Evolutionary conservation across 2,113 vertebrate species (phyloP).

Genomic region (Brevimyrus niger): DNA sequence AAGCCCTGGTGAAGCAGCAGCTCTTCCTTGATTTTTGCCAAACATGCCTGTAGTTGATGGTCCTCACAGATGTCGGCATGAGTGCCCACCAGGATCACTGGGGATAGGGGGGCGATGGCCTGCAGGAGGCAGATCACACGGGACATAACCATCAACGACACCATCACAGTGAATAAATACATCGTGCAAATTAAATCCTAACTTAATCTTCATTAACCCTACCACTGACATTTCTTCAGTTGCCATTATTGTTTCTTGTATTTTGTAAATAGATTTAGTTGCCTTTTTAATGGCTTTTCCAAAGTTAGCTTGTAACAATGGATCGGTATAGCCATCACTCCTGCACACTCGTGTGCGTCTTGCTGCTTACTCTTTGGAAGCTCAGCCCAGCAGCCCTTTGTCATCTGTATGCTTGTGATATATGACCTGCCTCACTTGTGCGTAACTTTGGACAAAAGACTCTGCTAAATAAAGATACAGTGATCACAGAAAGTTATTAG

Average conservation of each 20-base stretch:
- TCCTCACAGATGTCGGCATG: constrained; percentile 79
- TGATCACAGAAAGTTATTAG: not conserved
- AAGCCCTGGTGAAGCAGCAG: constrained; percentile 77
- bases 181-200: not conserved
- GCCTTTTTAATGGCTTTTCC: not conserved
- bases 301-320: not conserved
- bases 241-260: not conserved
- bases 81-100: constrained; percentile 90
- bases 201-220: not conserved
- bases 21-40: constrained; percentile 73
- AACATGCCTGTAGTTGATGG: constrained; percentile 67
- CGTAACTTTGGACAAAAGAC: not conserved
- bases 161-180: not conserved
- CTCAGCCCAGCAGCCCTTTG: not conserved
- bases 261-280: not conserved
- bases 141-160: not conserved
- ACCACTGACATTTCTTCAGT: not conserved
- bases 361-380: not conserved
- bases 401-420: not conserved
- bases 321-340: not conserved
- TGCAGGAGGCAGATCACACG: constrained; percentile 33
- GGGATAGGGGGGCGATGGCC: constrained; percentile 80
- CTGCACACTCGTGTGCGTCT: not conserved
- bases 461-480: not conserved
- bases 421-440: not conserved